Evolutionary conservation across 2,797 vertebrate genomes (phyloP), one percentile per base, ranked within the genome.

Genomic region (Liparis tanakae): DNA sequence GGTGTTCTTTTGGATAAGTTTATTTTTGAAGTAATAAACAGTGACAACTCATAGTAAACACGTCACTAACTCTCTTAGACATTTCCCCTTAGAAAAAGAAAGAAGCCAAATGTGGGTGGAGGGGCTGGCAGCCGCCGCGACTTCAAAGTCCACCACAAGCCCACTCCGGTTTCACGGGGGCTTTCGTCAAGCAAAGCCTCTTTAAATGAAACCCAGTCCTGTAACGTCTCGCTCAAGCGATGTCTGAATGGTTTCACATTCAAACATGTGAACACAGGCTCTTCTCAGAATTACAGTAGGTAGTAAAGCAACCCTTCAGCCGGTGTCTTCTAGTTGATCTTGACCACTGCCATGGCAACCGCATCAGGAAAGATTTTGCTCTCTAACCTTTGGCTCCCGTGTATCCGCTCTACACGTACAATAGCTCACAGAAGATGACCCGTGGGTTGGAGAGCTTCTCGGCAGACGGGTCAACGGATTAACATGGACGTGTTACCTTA

Each of bases 11-110:
- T 17, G 48, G 39, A 68, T 18, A 83, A 74, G 78, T 81, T 83
- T 75, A 75, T 74, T 72, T 75, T 70, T 54, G 18, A 41, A 48
- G 72, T 83, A 80, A 81, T 75, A 76, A 81, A 77, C 62, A 67
- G 56, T 74, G 80, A 83, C 80, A 81, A 67, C 59, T 59, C 55
- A 30, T 25, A 37, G 7, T 30, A 30, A 30, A 33, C 46, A 44
- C 22, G 4, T 55, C 17, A 63, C 69, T 79, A 70, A 66, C 60
- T 67, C 67, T 77, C 48, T 71, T 12, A 68, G 79, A 79, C 84
- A 76, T 54, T 72, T 82, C 73, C 70, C 33, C 68, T 67, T 68
- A 73, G 80, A 81, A 68, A 61, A 39, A 81, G 66, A 61, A 30
- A 30, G 17, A 66, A 74, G 67, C 51, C 39, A 18, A 54, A 70